Evolutionary conservation across 2,888 invertebrate species (phyloP).

Genomic region (Papilio protenor): DNA sequence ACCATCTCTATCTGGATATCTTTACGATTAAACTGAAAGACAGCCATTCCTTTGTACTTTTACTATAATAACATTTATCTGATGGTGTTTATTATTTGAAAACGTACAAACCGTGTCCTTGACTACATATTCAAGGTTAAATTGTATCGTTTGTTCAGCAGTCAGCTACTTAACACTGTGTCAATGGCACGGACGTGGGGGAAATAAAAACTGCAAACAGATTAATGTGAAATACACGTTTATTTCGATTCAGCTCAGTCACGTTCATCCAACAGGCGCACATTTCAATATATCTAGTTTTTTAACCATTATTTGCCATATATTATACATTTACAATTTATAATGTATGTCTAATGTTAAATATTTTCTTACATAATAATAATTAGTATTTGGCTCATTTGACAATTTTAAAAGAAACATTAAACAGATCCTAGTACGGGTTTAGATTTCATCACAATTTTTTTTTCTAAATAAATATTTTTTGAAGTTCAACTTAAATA

Average conservation of each 20-base stretch:
- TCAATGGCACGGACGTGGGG: constrained; percentile 45
- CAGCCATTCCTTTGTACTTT: not conserved
- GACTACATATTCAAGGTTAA: constrained; percentile 12
- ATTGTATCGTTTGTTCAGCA: constrained; percentile 6
- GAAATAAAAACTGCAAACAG: constrained; percentile 70
- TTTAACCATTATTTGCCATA: constrained; percentile 46
- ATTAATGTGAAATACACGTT: constrained; percentile 76
- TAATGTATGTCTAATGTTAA: constrained; percentile 38
- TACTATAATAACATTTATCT: not conserved
- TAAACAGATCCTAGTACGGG: constrained; percentile 39
- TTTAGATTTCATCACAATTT: constrained; percentile 29
- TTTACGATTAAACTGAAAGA: too few species aligned
- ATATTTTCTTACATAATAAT: constrained; percentile 39
- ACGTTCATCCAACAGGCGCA: constrained; percentile 67
- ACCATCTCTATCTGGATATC: not conserved
- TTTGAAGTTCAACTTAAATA: constrained; percentile 54
- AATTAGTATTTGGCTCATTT: constrained; percentile 43
- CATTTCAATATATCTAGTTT: constrained; percentile 62
- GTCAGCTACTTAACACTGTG: constrained; percentile 10
- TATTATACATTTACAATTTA: constrained; percentile 43
- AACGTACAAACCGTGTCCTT: constrained; percentile 19
- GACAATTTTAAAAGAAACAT: constrained; percentile 32
- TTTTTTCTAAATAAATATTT: constrained; percentile 58
- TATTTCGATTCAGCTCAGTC: constrained; percentile 68
- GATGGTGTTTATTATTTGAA: not conserved